Evolutionary conservation across 1,140 invertebrate species (phyloP).

Genomic region (Drosophila fuyamai): DNA sequence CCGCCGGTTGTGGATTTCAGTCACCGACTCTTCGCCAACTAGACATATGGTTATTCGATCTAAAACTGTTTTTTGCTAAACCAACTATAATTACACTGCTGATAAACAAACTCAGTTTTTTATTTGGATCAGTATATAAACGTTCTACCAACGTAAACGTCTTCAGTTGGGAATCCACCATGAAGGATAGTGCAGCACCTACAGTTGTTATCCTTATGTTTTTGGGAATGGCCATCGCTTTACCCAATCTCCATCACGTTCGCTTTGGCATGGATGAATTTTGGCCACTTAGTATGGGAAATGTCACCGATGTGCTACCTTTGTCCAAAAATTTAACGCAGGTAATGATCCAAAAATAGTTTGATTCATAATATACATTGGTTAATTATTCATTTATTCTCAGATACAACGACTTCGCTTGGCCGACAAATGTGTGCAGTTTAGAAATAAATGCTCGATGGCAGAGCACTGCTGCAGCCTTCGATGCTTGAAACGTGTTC

Average conservation of each 20-base stretch:
- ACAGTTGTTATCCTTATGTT: background rate
- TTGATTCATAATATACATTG: background rate
- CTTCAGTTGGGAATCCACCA: background rate
- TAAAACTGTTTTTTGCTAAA: constrained; percentile 13
- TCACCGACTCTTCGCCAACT: constrained; percentile 55
- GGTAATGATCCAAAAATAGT: background rate
- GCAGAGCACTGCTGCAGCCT: constrained; percentile 29
- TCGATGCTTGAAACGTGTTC: constrained; percentile 1
- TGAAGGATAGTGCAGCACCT: background rate
- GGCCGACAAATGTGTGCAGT: constrained; percentile 7
- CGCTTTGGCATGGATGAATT: background rate
- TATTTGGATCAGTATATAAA: constrained; percentile 7
- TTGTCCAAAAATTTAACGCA: constrained; percentile 7
- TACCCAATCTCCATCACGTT: background rate
- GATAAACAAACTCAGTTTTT: background rate
- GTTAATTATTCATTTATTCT: background rate
- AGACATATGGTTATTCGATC: background rate
- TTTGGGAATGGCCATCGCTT: background rate
- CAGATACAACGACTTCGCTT: background rate
- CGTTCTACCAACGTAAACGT: background rate
- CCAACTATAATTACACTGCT: constrained; percentile 7
- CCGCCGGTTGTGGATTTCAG: constrained; percentile 66
- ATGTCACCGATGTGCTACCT: constrained; percentile 3
- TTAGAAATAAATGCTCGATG: background rate
- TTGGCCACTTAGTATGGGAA: background rate